Base-by-base conservation (phyloP, 2,888 invertebrate genomes). In the Phortica magna region DNA sequence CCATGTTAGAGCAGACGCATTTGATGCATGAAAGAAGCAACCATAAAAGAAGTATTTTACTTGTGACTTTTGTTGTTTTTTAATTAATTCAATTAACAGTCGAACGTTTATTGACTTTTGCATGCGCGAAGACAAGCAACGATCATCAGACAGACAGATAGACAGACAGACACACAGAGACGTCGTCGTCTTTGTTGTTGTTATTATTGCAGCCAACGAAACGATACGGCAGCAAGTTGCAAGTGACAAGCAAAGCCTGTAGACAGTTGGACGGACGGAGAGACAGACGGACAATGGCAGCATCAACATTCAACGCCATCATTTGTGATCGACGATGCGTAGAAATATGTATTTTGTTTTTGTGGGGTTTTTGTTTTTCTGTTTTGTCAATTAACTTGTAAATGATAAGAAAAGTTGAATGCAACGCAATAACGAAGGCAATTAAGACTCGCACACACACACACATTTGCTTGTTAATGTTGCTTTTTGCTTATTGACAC, bases 41-140 rank as follows among this genome's bases (percentile, higher is more conserved):
- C 48, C 10, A 9, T 48, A 48, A 48, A 48, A 48, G 1, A 48
- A 48, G 48, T 12, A 6, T 48, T 14, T 14, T 48, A 14, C 48
- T 48, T 48, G 9, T 14, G 1, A 6, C 2, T 48, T 48, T 48
- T n/a, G 68, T 79, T 70, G n/a, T 70, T 68, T 75, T 73, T 81
- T 73, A 81, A 85, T 83, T 80, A 83, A 84, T 81, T 82, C 79
- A 85, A 81, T 84, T 87, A 79, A 77, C 75, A 70, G 80, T 80
- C 75, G 76, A 81, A 82, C 78, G 78, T 80, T 80, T 83, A 79
- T 80, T 83, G 79, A 78, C 77, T 78, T 79, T 80, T 80, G 48
- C 76, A 75, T 77, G 77, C 78, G 22, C 55, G 57, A 57, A 71
- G 72, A 42, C 68, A 53, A 19, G 22, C 42, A 67, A 67, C 53